Percentiles rank a stretch among this genome's conserved stretches.
Conservation (phyloP, 1,140 invertebrate species). For the Cydia pomonella region DNA sequence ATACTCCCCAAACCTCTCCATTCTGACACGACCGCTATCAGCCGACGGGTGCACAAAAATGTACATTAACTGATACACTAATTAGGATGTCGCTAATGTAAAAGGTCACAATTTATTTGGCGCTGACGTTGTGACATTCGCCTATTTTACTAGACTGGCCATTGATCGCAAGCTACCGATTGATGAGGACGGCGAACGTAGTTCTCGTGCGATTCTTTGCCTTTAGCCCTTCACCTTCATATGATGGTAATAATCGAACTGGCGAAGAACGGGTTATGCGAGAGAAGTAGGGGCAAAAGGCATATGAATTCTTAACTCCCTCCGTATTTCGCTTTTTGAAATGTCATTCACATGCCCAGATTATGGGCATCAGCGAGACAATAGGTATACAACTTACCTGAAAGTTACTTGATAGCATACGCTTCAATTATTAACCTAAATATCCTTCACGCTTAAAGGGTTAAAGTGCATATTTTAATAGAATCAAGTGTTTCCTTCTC, state of each 20-base stretch:
- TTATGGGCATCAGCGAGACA: no score
- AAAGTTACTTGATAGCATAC: no score
- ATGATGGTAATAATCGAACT: neutral
- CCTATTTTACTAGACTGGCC: neutral
- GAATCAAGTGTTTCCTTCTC: no score
- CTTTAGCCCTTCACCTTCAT: neutral
- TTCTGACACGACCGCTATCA: conserved; percentile 27
- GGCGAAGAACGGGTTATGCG: no score
- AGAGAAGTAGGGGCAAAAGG: no score
- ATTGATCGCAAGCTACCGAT: neutral
- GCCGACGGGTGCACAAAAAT: conserved; percentile 39
- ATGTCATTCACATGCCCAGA: no score
- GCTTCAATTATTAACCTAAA: no score
- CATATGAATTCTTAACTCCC: no score
- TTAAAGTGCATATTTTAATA: no score
- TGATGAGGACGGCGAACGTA: neutral
- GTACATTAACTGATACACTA: conserved; percentile 46
- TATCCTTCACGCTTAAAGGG: no score
- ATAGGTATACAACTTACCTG: no score
- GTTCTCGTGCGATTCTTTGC: neutral
- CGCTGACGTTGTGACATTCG: neutral
- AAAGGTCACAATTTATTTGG: conserved; percentile 45
- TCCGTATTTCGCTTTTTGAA: no score
- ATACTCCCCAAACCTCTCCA: conserved; percentile 46
- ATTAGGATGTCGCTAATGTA: conserved; percentile 62